Percentiles rank a stretch among this genome's conserved stretches.
Evolutionary conservation across 2,888 invertebrate species (phyloP).

Genomic region (Latrodectus hesperus): DNA sequence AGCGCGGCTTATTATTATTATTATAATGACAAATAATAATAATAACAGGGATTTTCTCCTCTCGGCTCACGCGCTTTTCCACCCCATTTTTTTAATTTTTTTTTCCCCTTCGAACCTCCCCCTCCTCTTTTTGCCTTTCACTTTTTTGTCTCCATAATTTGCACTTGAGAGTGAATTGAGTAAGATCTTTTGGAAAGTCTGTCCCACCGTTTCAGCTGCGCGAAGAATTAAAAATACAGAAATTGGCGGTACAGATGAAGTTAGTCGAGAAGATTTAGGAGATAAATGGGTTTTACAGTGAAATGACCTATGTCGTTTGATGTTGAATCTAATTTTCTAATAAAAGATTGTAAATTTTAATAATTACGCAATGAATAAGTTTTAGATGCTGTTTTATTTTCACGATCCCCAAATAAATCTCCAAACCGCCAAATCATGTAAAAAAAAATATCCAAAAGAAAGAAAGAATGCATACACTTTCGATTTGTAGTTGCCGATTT

Average conservation of each 20-base stretch:
- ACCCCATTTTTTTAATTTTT: conserved; percentile 10
- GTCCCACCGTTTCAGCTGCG: neutral
- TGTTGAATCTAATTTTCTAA: too few relatives aligned
- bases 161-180: neutral
- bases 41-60: conserved; percentile 32
- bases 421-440: too few relatives aligned
- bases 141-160: conserved; percentile 2
- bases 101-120: neutral
- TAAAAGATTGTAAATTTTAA: too few relatives aligned
- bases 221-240: neutral
- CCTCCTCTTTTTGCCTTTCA: neutral
- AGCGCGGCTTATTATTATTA: conserved; percentile 43
- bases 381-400: too few relatives aligned
- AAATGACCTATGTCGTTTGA: neutral
- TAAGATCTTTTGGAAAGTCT: neutral
- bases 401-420: too few relatives aligned
- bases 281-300: neutral
- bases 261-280: neutral
- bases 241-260: neutral
- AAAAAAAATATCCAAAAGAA: too few relatives aligned
- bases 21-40: conserved; percentile 42
- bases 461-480: too few relatives aligned
- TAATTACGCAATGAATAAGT: too few relatives aligned
- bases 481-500: too few relatives aligned
- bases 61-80: neutral